Conservation (phyloP, 1,140 invertebrate genomes). For the Rhagoletis zephyria region DNA sequence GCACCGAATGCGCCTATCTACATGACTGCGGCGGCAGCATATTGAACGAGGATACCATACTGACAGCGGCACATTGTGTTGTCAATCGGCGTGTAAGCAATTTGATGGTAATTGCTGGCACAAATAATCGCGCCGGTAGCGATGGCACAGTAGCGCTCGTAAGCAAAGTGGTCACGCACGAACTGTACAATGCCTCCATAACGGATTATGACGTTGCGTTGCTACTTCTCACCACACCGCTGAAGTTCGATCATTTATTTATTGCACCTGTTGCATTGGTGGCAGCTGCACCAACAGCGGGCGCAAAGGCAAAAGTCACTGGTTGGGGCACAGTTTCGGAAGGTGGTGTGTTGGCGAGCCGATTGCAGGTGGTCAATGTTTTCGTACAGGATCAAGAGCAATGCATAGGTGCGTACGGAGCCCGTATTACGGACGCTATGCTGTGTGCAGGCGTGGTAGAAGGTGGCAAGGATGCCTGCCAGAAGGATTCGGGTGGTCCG, state of each 20-base stretch:
- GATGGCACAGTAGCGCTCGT: constrained; percentile 64
- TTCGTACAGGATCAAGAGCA: constrained; percentile 72
- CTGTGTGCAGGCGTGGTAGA: constrained; percentile 78
- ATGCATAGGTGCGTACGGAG: constrained; percentile 68
- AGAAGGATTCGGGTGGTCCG: constrained; percentile 73
- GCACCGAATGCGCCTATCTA: constrained; percentile 57
- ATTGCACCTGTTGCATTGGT: constrained; percentile 60
- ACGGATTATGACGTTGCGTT: constrained; percentile 67
- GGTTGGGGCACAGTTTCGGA: constrained; percentile 66
- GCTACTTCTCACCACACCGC: constrained; percentile 59
- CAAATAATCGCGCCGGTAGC: constrained; percentile 59
- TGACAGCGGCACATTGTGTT: constrained; percentile 79
- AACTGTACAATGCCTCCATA: constrained; percentile 62
- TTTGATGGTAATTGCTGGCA: constrained; percentile 64
- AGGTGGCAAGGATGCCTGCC: constrained; percentile 75
- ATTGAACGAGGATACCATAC: constrained; percentile 73
- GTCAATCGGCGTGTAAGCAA: constrained; percentile 60
- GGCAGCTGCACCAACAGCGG: constrained; percentile 53
- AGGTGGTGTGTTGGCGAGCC: constrained; percentile 58
- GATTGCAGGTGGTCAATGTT: constrained; percentile 62
- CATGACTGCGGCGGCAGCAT: constrained; percentile 77
- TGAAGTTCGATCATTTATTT: constrained; percentile 57
- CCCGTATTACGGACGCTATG: constrained; percentile 78
- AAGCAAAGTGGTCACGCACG: constrained; percentile 61
- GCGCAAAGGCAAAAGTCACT: constrained; percentile 60